Conservation (phyloP, 53 echinoderm and acorn worm genomes). For the Henricia sp. region DNA sequence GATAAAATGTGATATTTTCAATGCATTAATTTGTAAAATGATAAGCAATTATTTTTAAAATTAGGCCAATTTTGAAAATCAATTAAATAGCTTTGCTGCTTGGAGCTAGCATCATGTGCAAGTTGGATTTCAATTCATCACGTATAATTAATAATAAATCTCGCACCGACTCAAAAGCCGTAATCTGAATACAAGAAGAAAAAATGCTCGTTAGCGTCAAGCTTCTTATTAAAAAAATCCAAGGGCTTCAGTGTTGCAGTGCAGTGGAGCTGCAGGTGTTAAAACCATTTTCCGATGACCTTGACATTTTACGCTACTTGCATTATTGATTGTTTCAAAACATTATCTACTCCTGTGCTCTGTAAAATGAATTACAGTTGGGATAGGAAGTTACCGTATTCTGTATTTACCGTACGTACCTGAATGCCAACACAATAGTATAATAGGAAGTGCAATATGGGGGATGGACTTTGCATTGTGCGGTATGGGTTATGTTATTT, state of each 20-base stretch:
- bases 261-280: conserved; percentile 7
- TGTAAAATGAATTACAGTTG: conserved; percentile 5
- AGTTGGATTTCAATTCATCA: too few relatives aligned
- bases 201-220: not conserved
- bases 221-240: not conserved
- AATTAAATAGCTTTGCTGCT: too few relatives aligned
- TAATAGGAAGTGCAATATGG: too few relatives aligned
- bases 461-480: not conserved
- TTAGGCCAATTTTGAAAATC: too few relatives aligned
- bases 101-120: too few relatives aligned
- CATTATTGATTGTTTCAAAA: conserved; percentile 44
- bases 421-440: too few relatives aligned
- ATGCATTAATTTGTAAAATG: too few relatives aligned
- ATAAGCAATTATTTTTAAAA: too few relatives aligned
- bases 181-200: conserved; percentile 22
- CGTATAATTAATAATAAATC: not conserved
- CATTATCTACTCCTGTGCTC: not conserved
- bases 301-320: conserved; percentile 38
- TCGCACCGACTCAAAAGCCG: not conserved
- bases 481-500: not conserved
- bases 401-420: too few relatives aligned
- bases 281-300: conserved; percentile 34
- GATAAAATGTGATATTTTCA: too few relatives aligned
- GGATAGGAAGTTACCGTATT: too few relatives aligned
- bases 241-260: not conserved